phyloP scores from a whole-genome alignment of 2,113 vertebrate genomes.

The Clarias magur region DNA sequence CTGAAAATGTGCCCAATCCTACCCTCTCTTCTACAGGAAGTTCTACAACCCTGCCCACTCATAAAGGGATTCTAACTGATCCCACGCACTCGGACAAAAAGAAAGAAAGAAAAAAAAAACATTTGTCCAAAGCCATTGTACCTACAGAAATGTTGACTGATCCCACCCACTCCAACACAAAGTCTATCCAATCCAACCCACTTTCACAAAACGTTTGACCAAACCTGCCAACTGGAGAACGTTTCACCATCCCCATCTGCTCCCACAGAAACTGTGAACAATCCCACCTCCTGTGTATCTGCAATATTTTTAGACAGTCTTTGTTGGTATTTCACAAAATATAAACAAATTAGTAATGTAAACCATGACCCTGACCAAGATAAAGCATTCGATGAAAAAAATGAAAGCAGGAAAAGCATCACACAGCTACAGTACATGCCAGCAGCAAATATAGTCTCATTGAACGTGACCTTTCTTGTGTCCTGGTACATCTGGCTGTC shows the following conservation, averaged over 20 bases:
- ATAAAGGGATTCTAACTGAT: neutral
- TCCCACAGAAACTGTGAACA: neutral
- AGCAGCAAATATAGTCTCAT: neutral
- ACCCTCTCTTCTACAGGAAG: too few relatives aligned
- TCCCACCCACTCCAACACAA: too few relatives aligned
- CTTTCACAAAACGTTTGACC: neutral
- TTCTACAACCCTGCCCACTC: neutral
- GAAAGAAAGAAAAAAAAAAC: too few relatives aligned
- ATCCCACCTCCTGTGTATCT: neutral
- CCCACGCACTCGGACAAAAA: neutral
- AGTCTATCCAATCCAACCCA: neutral
- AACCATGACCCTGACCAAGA: neutral
- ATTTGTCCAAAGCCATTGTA: neutral
- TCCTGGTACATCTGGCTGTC: neutral
- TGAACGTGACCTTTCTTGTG: neutral
- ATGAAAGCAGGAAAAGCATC: neutral
- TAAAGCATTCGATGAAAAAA: neutral
- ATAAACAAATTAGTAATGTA: neutral
- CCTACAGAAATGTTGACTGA: neutral
- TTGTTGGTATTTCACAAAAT: neutral
- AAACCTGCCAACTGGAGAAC: neutral
- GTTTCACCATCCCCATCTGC: neutral
- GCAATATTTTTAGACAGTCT: neutral
- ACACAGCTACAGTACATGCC: neutral
- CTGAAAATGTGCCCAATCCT: neutral